Conservation (phyloP, 2,113 vertebrate species). For the Ictalurus furcatus region DNA sequence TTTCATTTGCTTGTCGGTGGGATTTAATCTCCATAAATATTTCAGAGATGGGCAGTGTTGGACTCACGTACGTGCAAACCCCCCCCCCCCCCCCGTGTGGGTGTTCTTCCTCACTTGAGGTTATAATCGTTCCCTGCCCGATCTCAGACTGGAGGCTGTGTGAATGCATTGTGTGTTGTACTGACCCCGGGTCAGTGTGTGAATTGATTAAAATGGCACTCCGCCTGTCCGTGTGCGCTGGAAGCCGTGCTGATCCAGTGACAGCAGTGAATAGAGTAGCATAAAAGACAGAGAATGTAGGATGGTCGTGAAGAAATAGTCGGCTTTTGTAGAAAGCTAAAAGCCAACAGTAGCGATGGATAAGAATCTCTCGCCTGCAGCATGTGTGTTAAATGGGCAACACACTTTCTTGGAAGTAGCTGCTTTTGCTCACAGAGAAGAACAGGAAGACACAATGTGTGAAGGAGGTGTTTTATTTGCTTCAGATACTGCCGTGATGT, state of each 20-base stretch:
- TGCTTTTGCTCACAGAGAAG: background rate
- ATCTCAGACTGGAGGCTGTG: background rate
- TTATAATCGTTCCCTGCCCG: constrained; percentile 15
- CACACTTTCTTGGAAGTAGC: background rate
- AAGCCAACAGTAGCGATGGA: background rate
- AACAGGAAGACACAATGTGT: constrained; percentile 5
- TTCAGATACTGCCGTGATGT: background rate
- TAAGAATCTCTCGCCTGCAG: background rate
- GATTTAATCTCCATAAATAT: constrained; percentile 49
- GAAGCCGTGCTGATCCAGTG: background rate
- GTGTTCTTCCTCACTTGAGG: background rate
- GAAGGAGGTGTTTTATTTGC: constrained; percentile 9
- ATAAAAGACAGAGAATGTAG: background rate
- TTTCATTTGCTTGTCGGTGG: constrained; percentile 30
- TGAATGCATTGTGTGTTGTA: constrained; percentile 16
- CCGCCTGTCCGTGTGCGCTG: constrained; percentile 15
- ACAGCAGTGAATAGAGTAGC: background rate
- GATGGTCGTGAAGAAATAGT: background rate
- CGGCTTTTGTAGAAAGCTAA: background rate
- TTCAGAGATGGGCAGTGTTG: constrained; percentile 19
- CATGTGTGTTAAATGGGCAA: background rate
- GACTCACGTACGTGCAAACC: constrained; percentile 31
- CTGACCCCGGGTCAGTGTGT: constrained; percentile 36
- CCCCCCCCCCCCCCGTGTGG: background rate
- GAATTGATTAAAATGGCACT: constrained; percentile 50